Evolutionary conservation across 2,888 invertebrate genomes (phyloP), one percentile per base, ranked within the genome.

Genomic region (Anthoptus insignis): DNA sequence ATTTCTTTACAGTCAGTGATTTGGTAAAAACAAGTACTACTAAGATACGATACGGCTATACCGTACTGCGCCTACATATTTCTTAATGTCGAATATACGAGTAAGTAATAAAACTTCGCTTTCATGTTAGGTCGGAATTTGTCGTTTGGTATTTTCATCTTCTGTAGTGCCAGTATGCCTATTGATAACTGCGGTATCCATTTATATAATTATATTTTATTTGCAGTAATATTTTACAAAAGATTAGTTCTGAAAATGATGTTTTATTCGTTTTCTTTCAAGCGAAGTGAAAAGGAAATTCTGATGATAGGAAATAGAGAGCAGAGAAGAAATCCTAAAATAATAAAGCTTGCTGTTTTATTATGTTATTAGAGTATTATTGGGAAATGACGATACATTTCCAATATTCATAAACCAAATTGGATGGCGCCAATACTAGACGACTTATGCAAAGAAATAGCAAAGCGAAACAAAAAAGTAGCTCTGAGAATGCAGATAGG

Each of bases 121-220:
- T 83, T 82, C 82, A 83, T 81, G 78, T 82, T 70, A 73, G 72
- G 70, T 73, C 52, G 39, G 50, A 27, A 56, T 54, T 63, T 79
- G 78, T 76, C 76, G 76, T 80, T 81, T 71, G 66, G 60, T 69
- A 67, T 75, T 66, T 70, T 72, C 69, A 72, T 19, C 42, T 42
- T 42, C 19, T 42, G 19, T 6, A 42, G 19, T 42, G 1, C 9
- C 14, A 42, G 19, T 42, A 2, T 3, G 8, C 39, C 14, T n/a
- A 39, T 39, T 14, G 39, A 39, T 16, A 14, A 8, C 9, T 39
- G 2, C 19, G 4, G 39, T 16, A 39, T 39, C 39, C 39, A 39
- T 39, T 39, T 39, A 16, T 39, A 11, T 39, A 39, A 16, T 39
- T 14, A 39, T 16, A 39, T 39, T 39, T 39, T 4, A 14, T 16